Conservation (phyloP, 2,113 vertebrate genomes). For the Hystrix cristata region DNA sequence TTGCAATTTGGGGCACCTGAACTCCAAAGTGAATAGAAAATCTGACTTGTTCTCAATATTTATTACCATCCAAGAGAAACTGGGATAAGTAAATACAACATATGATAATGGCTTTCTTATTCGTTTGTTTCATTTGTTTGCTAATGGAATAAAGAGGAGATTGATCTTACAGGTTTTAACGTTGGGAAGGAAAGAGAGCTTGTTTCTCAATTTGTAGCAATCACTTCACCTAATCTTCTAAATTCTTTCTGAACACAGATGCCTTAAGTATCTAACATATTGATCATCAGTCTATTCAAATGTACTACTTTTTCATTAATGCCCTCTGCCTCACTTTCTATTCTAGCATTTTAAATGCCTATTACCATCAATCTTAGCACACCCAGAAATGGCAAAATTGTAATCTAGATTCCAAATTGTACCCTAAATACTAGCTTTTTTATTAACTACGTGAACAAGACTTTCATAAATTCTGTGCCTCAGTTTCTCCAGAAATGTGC, state of each 20-base stretch:
- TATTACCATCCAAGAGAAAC: neutral
- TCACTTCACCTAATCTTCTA: neutral
- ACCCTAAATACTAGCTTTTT: neutral
- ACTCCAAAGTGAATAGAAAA: neutral
- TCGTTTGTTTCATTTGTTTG: neutral
- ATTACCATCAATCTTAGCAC: neutral
- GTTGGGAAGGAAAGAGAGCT: neutral
- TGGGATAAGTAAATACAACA: neutral
- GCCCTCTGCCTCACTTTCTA: neutral
- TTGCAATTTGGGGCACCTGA: neutral
- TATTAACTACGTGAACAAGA: neutral
- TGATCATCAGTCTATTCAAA: neutral
- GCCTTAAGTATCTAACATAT: neutral
- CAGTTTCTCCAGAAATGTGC: neutral
- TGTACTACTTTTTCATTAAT: neutral
- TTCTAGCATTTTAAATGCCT: neutral
- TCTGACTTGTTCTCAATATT: neutral
- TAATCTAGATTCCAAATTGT: neutral
- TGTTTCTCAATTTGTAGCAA: neutral
- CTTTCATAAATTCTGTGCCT: neutral
- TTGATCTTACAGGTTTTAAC: neutral
- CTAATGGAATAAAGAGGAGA: neutral
- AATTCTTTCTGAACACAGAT: neutral
- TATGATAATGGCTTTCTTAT: neutral
- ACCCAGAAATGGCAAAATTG: neutral